These are phyloP conservation scores for Tenthredo amoena DNA, from an alignment of 2,888 invertebrate species.

Conservation along the genomic window DNA sequence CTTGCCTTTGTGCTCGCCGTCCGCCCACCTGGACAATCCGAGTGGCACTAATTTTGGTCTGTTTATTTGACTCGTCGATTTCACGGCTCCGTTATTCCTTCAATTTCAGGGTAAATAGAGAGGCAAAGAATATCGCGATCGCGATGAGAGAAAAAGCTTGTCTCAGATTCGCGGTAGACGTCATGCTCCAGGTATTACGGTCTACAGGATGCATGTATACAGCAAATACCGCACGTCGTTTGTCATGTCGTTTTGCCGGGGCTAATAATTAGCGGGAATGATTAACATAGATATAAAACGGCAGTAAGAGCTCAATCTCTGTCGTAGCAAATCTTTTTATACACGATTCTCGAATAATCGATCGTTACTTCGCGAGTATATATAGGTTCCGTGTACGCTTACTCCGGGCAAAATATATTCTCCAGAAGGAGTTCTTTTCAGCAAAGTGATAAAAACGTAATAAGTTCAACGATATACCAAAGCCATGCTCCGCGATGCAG, in stretches of 20 bases:
- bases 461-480: slow-evolving; percentile 3
- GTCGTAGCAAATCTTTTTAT: slow-evolving; percentile 28
- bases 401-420: slow-evolving; percentile 9
- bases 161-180: background rate
- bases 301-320: slow-evolving; percentile 31
- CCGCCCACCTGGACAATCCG: slow-evolving; percentile 50
- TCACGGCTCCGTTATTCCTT: slow-evolving; percentile 49
- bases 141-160: background rate
- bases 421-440: slow-evolving; percentile 7
- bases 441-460: slow-evolving; percentile 40
- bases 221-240: background rate
- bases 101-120: slow-evolving; percentile 33
- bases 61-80: slow-evolving; percentile 52
- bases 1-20: slow-evolving; percentile 17
- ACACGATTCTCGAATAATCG: slow-evolving; percentile 23
- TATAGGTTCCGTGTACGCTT: no score
- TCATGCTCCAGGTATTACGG: background rate
- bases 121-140: slow-evolving; percentile 14
- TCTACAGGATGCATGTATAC: background rate
- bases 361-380: background rate
- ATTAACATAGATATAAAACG: slow-evolving; percentile 35
- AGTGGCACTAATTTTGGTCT: slow-evolving; percentile 48
- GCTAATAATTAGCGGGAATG: slow-evolving; percentile 23
- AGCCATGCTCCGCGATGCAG: background rate
- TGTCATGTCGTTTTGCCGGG: background rate